Conservation (phyloP, 2,113 vertebrate genomes). For the Cyanocitta stelleri region DNA sequence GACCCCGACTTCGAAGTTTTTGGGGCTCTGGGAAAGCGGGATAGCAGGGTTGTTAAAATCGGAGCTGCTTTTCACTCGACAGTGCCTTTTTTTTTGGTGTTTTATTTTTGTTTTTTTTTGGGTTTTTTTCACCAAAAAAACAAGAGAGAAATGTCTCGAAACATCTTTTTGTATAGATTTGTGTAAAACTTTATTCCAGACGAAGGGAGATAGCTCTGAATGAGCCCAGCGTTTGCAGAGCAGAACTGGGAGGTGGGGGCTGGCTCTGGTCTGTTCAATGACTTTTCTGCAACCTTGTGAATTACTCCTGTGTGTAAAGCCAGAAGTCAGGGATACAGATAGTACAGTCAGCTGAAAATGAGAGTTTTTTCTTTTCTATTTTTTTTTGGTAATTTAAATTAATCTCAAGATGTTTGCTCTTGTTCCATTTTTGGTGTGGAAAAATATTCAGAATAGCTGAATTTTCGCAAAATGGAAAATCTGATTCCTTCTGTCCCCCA, state of each 20-base stretch:
- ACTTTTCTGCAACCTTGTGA: not conserved
- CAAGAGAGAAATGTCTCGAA: not conserved
- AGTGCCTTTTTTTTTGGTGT: not conserved
- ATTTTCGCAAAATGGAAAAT: not conserved
- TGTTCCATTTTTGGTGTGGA: not conserved
- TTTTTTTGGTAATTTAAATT: not conserved
- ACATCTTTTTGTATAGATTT: not conserved
- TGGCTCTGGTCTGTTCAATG: not conserved
- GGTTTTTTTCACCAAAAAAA: too few species aligned
- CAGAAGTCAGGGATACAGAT: not conserved
- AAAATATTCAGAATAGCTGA: not conserved
- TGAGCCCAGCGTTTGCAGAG: not conserved
- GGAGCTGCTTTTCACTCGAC: not conserved
- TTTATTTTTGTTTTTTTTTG: not conserved
- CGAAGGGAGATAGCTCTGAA: not conserved
- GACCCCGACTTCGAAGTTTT: not conserved
- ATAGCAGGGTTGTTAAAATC: not conserved
- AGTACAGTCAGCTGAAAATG: not conserved
- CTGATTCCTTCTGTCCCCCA: not conserved
- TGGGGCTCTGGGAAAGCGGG: not conserved
- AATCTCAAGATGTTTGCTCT: not conserved
- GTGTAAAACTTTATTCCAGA: not conserved
- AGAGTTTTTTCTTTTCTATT: not conserved
- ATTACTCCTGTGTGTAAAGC: not conserved
- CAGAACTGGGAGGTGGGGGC: not conserved